Percentiles rank a stretch among this genome's conserved stretches.
phyloP scores from a whole-genome alignment of 2,888 invertebrate species.

The Masnerella sp. region DNA sequence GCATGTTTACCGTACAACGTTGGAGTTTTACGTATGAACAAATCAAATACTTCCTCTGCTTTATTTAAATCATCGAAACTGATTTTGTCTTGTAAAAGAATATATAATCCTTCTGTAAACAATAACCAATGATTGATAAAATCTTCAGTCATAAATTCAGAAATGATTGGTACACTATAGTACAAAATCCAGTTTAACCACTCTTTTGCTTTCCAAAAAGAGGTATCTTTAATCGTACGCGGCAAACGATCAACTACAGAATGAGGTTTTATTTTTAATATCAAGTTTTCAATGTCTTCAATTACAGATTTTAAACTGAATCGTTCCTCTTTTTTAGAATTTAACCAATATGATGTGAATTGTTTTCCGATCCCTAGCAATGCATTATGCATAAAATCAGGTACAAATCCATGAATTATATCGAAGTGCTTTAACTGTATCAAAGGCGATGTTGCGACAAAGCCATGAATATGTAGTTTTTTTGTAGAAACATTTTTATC shows the following conservation, averaged over 20 bases:
- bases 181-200: background rate
- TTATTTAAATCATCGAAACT: background rate
- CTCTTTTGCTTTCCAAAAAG: background rate
- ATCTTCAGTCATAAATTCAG: background rate
- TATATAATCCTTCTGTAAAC: background rate
- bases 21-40: background rate
- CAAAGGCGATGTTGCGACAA: background rate
- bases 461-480: constrained; percentile 10
- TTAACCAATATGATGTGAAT: constrained; percentile 9
- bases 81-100: background rate
- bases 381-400: constrained; percentile 55
- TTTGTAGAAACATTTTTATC: constrained; percentile 8
- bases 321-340: background rate
- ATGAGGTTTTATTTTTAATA: background rate
- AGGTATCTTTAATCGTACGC: background rate
- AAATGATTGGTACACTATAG: background rate
- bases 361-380: constrained; percentile 42
- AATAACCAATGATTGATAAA: background rate
- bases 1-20: background rate
- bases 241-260: background rate
- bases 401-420: constrained; percentile 37
- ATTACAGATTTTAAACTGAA: background rate
- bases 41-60: background rate
- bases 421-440: constrained; percentile 32
- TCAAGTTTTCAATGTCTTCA: background rate